A percentile compares a stretch with the other conserved stretches of the same genome.
These are phyloP conservation scores for Threskiornis aethiopicus DNA, from an alignment of 2,797 vertebrate genomes.

Conservation along the genomic window DNA sequence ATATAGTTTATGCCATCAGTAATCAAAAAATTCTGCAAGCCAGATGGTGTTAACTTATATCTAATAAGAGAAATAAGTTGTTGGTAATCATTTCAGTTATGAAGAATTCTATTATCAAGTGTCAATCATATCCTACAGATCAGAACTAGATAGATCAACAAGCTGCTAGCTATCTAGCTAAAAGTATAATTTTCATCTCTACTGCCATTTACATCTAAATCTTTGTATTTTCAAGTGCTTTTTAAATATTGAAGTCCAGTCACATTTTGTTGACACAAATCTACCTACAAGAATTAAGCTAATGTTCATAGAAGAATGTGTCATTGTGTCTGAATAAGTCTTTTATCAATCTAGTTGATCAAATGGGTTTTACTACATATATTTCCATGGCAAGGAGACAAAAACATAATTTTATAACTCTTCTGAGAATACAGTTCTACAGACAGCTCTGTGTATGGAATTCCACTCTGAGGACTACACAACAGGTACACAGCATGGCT, in stretches of 20 bases:
- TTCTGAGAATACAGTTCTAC: not conserved
- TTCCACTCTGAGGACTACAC: not conserved
- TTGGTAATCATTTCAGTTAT: not conserved
- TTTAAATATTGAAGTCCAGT: not conserved
- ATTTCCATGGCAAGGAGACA: not conserved
- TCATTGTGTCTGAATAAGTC: not conserved
- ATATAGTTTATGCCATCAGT: not conserved
- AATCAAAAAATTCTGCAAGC: not conserved
- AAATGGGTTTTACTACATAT: accelerated
- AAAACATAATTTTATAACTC: not conserved
- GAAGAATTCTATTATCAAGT: not conserved
- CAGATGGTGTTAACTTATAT: not conserved
- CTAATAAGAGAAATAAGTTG: not conserved
- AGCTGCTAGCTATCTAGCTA: not conserved
- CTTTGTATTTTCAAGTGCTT: not conserved
- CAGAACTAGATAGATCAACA: not conserved
- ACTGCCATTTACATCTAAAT: not conserved
- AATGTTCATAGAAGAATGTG: not conserved
- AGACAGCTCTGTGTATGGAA: not conserved
- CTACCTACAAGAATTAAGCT: not conserved
- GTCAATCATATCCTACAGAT: not conserved
- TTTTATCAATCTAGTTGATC: not conserved
- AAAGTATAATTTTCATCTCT: not conserved
- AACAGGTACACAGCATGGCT: accelerated
- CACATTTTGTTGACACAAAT: not conserved